Conservation (phyloP, 2,888 invertebrate species). For the Mimumesa dahlbomi region DNA sequence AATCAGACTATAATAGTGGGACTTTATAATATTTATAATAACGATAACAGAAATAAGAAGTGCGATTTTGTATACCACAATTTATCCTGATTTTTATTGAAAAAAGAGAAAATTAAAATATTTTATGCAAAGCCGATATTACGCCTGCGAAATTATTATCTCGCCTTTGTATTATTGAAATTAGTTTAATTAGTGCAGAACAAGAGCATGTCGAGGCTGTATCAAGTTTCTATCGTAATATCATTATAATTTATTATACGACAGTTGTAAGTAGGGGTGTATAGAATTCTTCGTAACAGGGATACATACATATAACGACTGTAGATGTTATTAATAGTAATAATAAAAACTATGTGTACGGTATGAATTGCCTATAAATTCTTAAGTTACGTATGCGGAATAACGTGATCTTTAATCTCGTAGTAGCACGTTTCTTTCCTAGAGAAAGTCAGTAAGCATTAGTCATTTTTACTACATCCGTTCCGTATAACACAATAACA, state of each 20-base stretch:
- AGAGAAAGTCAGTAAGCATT: too few species aligned
- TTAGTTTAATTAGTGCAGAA: slow-evolving; percentile 15
- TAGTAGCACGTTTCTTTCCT: too few species aligned
- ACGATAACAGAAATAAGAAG: slow-evolving; percentile 43
- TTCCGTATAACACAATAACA: too few species aligned
- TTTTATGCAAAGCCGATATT: slow-evolving; percentile 42
- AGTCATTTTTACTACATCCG: too few species aligned
- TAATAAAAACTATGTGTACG: slow-evolving; percentile 36
- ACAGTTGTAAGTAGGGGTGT: slow-evolving; percentile 20
- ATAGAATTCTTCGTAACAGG: slow-evolving; percentile 26
- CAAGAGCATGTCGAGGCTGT: slow-evolving; percentile 19
- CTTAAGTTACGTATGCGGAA: not conserved
- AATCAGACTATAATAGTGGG: slow-evolving; percentile 19
- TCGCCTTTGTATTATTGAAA: slow-evolving; percentile 36
- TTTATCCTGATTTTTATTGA: slow-evolving; percentile 45
- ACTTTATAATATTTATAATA: slow-evolving; percentile 35
- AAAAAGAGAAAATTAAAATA: slow-evolving; percentile 32
- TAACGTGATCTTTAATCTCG: not conserved
- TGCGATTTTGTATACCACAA: slow-evolving; percentile 40
- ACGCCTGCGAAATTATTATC: slow-evolving; percentile 33
- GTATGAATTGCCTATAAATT: slow-evolving; percentile 16
- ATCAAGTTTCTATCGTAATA: slow-evolving; percentile 16
- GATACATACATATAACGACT: slow-evolving; percentile 29
- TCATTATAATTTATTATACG: slow-evolving; percentile 19
- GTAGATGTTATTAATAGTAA: slow-evolving; percentile 37